Conservation (phyloP, 2,797 vertebrate genomes). For the Luscinia luscinia region DNA sequence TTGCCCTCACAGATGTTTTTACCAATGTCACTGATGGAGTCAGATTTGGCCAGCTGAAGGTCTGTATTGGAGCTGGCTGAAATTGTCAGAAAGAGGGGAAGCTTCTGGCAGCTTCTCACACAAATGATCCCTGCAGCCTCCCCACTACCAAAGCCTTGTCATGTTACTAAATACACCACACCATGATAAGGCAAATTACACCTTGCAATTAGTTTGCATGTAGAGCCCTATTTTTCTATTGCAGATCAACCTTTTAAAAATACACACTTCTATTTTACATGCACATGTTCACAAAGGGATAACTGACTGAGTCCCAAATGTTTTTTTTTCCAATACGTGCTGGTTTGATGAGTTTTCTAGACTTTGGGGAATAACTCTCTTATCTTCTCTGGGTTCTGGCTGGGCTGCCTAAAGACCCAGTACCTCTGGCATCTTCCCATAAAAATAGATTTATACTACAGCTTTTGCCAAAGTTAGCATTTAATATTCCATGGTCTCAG, state of each 20-base stretch:
- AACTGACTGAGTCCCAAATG: background rate
- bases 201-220: background rate
- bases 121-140: background rate
- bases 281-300: background rate
- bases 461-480: background rate
- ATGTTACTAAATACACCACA: background rate
- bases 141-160: background rate
- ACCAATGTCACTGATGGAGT: background rate
- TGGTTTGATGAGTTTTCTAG: background rate
- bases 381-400: background rate
- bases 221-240: background rate
- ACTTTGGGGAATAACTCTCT: background rate
- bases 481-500: background rate
- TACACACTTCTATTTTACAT: background rate
- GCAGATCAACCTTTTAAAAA: background rate
- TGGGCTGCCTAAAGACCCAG: background rate
- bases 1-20: background rate
- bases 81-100: background rate
- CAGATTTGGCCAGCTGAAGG: accelerated
- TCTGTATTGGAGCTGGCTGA: background rate
- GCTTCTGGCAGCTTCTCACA: background rate
- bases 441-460: background rate
- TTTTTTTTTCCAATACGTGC: background rate
- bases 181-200: background rate
- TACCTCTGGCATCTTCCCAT: background rate